phyloP scores from a whole-genome alignment of 2,797 vertebrate genomes.

The Premnoplex brunnescens region DNA sequence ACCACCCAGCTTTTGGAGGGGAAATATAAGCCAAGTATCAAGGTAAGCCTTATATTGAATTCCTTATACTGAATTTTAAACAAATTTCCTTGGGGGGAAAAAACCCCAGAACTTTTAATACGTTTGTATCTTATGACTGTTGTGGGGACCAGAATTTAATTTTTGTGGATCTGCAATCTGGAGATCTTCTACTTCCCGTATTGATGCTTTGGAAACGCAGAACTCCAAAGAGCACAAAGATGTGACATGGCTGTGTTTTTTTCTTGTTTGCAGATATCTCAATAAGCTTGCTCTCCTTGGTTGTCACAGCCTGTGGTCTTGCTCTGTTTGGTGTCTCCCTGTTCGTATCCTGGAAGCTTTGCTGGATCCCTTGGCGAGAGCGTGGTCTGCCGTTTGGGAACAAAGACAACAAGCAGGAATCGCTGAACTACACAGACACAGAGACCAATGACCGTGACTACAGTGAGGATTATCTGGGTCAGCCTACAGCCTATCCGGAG shows the following conservation, averaged over 20 bases:
- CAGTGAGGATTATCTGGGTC: slow-evolving; percentile 88
- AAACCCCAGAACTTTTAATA: neutral
- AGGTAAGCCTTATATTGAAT: neutral
- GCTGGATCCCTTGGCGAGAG: slow-evolving; percentile 99
- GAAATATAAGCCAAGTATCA: neutral
- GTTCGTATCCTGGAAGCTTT: slow-evolving; percentile 99
- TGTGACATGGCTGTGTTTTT: slow-evolving; percentile 10
- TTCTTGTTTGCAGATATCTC: slow-evolving; percentile 89
- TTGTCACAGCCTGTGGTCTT: slow-evolving; percentile 95
- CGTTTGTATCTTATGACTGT: neutral
- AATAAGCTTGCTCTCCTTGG: slow-evolving; percentile 91
- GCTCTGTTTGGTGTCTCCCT: slow-evolving; percentile 96
- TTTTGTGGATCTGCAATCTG: neutral
- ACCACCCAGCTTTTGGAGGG: neutral
- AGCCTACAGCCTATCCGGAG: slow-evolving; percentile 86
- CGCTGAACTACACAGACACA: slow-evolving; percentile 87
- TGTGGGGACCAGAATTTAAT: neutral
- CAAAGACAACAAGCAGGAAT: slow-evolving; percentile 88
- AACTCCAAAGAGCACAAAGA: neutral
- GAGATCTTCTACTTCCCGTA: neutral
- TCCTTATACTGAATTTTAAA: neutral
- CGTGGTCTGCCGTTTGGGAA: slow-evolving; percentile 83
- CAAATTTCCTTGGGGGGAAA: fast-evolving
- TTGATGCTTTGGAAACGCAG: neutral
- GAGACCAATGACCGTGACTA: slow-evolving; percentile 90